phyloP scores from a whole-genome alignment of 1,140 invertebrate species.

The Spodoptera frugiperda region DNA sequence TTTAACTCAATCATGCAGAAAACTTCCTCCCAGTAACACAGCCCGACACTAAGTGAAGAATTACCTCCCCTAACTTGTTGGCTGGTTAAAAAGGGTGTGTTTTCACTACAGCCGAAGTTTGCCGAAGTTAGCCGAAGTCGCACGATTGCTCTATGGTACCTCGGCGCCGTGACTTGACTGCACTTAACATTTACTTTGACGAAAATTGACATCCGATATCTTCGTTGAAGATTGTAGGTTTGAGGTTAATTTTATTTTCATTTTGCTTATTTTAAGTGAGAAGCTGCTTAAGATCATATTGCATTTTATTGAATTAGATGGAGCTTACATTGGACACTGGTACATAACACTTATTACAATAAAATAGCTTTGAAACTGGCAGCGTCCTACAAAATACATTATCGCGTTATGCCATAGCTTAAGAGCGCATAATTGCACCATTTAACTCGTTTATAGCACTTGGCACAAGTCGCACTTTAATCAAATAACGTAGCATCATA shows the following conservation, averaged over 20 bases:
- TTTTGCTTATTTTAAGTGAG: too few species aligned
- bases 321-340: too few species aligned
- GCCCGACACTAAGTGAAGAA: constrained; percentile 36
- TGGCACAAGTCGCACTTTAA: constrained; percentile 43
- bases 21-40: constrained; percentile 7
- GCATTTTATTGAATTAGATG: too few species aligned
- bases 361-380: not conserved
- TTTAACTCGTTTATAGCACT: constrained; percentile 38
- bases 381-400: constrained; percentile 6
- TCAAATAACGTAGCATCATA: constrained; percentile 45
- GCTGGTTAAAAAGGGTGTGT: constrained; percentile 33
- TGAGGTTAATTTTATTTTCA: too few species aligned
- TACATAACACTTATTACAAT: not conserved
- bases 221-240: too few species aligned
- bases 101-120: constrained; percentile 33
- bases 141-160: not conserved
- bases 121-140: constrained; percentile 12
- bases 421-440: constrained; percentile 40
- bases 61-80: constrained; percentile 29
- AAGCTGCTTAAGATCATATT: too few species aligned
- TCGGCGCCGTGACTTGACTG: not conserved
- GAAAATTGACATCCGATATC: not conserved
- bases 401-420: not conserved
- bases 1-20: constrained; percentile 32
- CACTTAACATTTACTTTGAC: constrained; percentile 20